Evolutionary conservation across 2,888 invertebrate species (phyloP).

Genomic region (Vesta saturnalis): DNA sequence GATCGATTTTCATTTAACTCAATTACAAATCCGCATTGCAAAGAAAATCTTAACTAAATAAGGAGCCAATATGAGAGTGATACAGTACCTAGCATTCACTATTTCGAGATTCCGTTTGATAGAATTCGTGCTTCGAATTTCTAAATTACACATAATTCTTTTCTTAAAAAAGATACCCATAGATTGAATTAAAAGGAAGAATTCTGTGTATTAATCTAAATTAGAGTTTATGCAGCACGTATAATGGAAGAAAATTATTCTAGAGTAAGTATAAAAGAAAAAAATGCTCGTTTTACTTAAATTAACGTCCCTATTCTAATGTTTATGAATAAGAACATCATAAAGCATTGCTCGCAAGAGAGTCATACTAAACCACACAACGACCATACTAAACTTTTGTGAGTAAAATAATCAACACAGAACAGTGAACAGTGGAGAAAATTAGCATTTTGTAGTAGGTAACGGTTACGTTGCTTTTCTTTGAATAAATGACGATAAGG

Average conservation of each 20-base stretch:
- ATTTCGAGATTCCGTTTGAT: slow-evolving; percentile 43
- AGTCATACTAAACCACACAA: slow-evolving; percentile 20
- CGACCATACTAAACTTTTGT: slow-evolving; percentile 24
- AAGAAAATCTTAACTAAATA: slow-evolving; percentile 28
- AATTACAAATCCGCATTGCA: slow-evolving; percentile 8
- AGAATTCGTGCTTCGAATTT: slow-evolving; percentile 45
- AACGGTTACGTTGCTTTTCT: slow-evolving; percentile 3
- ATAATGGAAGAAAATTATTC: background rate
- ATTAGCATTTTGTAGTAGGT: slow-evolving; percentile 4
- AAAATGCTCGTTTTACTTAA: slow-evolving; percentile 11
- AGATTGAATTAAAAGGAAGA: background rate
- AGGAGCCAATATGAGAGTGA: slow-evolving; percentile 40
- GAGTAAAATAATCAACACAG: slow-evolving; percentile 25
- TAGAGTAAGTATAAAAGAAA: background rate
- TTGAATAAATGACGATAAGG: slow-evolving; percentile 10
- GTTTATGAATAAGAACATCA: slow-evolving; percentile 32
- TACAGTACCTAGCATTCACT: slow-evolving; percentile 42
- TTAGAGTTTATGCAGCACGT: background rate
- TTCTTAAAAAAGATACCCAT: too few relatives aligned
- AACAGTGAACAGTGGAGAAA: slow-evolving; percentile 9
- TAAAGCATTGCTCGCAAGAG: slow-evolving; percentile 32
- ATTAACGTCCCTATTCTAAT: slow-evolving; percentile 30
- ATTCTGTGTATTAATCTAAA: too few relatives aligned
- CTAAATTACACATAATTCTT: slow-evolving; percentile 21
- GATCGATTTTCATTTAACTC: background rate